Evolutionary conservation across 2,888 invertebrate genomes (phyloP).

Genomic region (Tinea trinotella): DNA sequence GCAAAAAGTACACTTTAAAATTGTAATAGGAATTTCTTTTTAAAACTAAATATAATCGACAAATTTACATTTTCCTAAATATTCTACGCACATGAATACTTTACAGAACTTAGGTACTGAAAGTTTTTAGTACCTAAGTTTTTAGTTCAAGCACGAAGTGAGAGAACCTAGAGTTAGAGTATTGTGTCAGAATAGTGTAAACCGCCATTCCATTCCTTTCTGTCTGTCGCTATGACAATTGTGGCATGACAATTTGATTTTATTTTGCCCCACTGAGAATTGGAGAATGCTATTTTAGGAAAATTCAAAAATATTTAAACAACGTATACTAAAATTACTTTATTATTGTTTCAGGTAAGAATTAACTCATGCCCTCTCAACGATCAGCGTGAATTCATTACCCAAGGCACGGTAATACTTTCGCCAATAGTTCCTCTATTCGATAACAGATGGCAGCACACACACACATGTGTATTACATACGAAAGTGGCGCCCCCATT

Average conservation of each 20-base stretch:
- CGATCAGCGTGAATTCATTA: background rate
- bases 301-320: conserved; percentile 4
- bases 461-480: conserved; percentile 29
- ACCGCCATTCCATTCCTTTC: too few relatives aligned
- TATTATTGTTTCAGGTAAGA: conserved; percentile 17
- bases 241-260: too few relatives aligned
- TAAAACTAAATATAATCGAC: background rate
- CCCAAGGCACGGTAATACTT: background rate
- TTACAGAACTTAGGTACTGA: too few relatives aligned
- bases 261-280: too few relatives aligned
- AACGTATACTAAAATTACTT: conserved; percentile 1
- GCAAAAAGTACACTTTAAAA: conserved; percentile 22
- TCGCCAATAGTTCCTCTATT: conserved; percentile 32
- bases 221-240: too few relatives aligned
- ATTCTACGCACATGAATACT: too few relatives aligned
- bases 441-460: conserved; percentile 52
- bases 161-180: too few relatives aligned
- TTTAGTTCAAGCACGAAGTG: too few relatives aligned
- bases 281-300: too few relatives aligned
- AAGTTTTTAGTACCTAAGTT: too few relatives aligned
- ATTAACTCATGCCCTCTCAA: conserved; percentile 2
- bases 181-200: too few relatives aligned
- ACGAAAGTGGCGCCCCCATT: conserved; percentile 39
- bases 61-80: too few relatives aligned
- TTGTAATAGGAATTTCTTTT: conserved; percentile 21